These are phyloP conservation scores for Podargus strigoides DNA, from an alignment of 2,797 vertebrate genomes.

Conservation along the genomic window DNA sequence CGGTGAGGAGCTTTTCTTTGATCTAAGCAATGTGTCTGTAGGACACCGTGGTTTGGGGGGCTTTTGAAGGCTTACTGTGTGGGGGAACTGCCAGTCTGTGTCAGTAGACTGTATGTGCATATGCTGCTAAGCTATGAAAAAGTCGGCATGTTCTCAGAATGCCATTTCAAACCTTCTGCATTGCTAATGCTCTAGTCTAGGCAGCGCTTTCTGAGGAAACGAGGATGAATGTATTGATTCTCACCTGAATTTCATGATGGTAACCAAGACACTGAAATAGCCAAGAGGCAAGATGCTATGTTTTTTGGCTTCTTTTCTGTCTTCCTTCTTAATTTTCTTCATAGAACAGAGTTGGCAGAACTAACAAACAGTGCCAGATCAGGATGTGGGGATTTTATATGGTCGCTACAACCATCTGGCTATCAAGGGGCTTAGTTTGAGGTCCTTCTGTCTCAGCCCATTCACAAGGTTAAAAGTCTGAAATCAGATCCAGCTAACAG, in stretches of 20 bases:
- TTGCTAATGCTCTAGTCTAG: neutral
- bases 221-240: neutral
- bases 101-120: neutral
- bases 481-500: neutral
- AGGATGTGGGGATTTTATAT: neutral
- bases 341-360: neutral
- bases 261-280: neutral
- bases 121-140: neutral
- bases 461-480: neutral
- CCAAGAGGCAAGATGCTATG: neutral
- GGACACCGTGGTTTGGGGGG: neutral
- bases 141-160: neutral
- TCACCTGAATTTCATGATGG: neutral
- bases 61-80: neutral
- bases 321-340: neutral
- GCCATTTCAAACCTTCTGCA: neutral
- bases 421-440: neutral
- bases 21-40: neutral
- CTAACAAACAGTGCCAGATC: neutral
- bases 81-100: neutral
- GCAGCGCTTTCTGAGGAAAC: neutral
- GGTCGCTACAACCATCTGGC: neutral
- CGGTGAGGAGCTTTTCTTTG: neutral
- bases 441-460: neutral
- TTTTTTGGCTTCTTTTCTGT: neutral